Percentiles rank a stretch among this genome's conserved stretches.
Evolutionary conservation across 2,888 invertebrate species (phyloP).

Genomic region (Tetragonisca angustula): DNA sequence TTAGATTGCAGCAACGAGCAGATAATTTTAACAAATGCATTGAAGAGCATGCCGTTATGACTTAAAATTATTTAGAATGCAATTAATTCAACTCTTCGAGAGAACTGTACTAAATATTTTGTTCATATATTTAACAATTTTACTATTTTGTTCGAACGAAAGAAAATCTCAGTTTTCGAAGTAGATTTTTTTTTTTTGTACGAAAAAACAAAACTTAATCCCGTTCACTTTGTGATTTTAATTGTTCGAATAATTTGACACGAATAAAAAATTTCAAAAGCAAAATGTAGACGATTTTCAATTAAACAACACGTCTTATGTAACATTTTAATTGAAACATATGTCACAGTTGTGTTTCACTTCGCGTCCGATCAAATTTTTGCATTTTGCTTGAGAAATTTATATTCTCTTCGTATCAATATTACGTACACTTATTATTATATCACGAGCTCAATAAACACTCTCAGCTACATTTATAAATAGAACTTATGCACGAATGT

Average conservation of each 20-base stretch:
- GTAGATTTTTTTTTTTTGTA: not conserved
- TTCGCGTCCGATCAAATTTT: not conserved
- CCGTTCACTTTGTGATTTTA: not conserved
- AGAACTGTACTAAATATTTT: not conserved
- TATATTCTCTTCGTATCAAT: not conserved
- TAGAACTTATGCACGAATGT: not conserved
- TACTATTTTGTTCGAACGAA: not conserved
- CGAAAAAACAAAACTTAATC: not conserved
- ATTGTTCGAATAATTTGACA: not conserved
- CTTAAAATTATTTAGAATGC: not conserved
- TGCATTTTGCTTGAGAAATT: not conserved
- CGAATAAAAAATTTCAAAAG: not conserved
- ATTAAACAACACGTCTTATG: not conserved
- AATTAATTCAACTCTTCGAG: not conserved
- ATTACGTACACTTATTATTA: slow-evolving; percentile 1
- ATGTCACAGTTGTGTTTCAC: not conserved
- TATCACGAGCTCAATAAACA: not conserved
- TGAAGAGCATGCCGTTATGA: not conserved
- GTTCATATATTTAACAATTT: not conserved
- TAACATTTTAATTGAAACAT: not conserved
- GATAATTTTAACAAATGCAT: not conserved
- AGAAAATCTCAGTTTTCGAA: not conserved
- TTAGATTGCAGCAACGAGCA: not conserved
- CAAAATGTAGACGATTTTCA: not conserved
- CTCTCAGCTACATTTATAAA: not conserved